phyloP scores from a whole-genome alignment of 1,140 invertebrate genomes.

The Watersipora subatra region DNA sequence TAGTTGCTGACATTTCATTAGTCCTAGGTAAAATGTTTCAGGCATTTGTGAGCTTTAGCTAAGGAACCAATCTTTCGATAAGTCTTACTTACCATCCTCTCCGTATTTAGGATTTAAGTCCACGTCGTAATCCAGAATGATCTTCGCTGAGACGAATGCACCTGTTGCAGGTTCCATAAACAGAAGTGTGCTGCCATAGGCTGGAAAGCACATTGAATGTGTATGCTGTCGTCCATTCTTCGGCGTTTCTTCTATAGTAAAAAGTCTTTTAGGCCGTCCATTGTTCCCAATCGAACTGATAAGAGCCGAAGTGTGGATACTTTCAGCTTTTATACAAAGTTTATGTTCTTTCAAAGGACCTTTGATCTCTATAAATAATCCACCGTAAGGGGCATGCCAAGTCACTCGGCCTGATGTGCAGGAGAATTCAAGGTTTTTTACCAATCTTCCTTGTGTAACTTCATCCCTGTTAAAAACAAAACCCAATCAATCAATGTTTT shows the following conservation, averaged over 20 bases:
- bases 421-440: background rate
- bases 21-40: too few relatives aligned
- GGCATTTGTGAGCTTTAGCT: too few relatives aligned
- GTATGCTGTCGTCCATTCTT: background rate
- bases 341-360: background rate
- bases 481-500: too few relatives aligned
- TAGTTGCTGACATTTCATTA: too few relatives aligned
- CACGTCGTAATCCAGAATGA: background rate
- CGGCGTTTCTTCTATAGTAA: background rate
- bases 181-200: background rate
- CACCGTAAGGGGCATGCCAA: background rate
- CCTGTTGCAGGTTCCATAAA: background rate
- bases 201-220: background rate
- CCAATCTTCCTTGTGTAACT: background rate
- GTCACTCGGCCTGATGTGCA: background rate
- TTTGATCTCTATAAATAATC: background rate
- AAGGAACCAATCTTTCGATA: too few relatives aligned
- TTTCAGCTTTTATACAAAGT: background rate
- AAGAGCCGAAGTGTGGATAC: background rate
- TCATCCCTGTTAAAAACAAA: too few relatives aligned
- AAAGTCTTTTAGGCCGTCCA: background rate
- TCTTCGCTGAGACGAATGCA: background rate
- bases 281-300: background rate
- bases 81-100: background rate
- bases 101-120: background rate